phyloP scores from a whole-genome alignment of 2,113 vertebrate genomes.

The Mormyrus iriodes region DNA sequence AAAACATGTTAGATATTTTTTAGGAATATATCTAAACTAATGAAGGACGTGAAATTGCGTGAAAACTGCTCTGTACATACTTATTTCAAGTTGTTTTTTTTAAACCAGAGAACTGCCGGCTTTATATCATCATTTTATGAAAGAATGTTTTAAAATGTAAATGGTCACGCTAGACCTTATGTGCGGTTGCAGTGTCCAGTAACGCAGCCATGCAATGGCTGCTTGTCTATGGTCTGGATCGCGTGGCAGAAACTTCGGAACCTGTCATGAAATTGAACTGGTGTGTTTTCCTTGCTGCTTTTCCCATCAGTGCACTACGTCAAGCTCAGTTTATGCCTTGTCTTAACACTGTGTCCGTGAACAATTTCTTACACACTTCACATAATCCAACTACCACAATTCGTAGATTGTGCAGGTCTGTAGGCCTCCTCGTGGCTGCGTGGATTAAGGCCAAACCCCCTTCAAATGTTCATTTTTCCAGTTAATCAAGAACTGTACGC shows the following conservation, averaged over 20 bases:
- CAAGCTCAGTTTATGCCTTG: neutral
- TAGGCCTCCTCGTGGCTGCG: neutral
- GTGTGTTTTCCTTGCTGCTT: no score
- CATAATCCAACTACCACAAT: neutral
- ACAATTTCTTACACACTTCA: neutral
- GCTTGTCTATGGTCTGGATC: neutral
- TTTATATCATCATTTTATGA: neutral
- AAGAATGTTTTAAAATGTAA: neutral
- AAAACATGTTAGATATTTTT: neutral
- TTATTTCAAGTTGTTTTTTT: neutral
- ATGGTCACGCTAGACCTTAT: neutral
- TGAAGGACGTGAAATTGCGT: neutral
- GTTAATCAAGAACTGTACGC: constrained; percentile 50
- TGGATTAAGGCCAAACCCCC: neutral
- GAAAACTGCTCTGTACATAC: neutral
- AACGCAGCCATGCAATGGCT: neutral
- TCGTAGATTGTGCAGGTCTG: neutral
- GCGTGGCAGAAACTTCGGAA: neutral
- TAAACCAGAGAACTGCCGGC: neutral
- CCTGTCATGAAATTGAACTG: neutral
- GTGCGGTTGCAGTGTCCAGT: neutral
- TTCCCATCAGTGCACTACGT: no score
- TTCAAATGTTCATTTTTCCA: neutral
- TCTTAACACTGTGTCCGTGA: neutral
- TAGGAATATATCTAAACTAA: neutral